Base-by-base conservation (phyloP, 92 coral and sea anemone genomes). In the Epizoanthus illoricatus region DNA sequence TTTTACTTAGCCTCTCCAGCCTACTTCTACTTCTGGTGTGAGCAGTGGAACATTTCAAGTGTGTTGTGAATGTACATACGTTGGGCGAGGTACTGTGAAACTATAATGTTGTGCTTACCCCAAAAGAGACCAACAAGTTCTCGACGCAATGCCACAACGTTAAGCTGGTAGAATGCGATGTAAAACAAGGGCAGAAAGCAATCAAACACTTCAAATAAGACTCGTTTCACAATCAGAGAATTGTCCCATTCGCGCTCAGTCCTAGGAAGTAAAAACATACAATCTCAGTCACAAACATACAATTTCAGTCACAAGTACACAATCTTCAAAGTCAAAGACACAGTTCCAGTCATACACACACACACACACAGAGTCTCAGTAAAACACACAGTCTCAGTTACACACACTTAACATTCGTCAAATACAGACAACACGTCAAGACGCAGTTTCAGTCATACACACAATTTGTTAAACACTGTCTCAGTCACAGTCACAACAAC, bases 121-220 rank as follows among this genome's bases (percentile, higher is more conserved):
- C 99, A 94, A 87, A 97, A 97, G 68, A 97, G 87, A 54, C 99
- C 99, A 75, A 97, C 97, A 33, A 97, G 81, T 84, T 97, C 99
- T 82, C 99, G 89, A 39, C 98, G 84, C 61, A 97, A 74, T 57
- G 97, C 97, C 28, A 97, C 98, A n/a, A 97, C 99, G 81, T 97
- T 94, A 39, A 97, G 84, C 85, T 97, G 99, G 81, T 97, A 97
- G 82, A 97, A 97, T 7, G 99, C 97, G 72, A 97, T 97, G 93
- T 97, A 97, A 81, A 97, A 97, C 76, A 97, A 84, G 1, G 99
- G 99, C 52, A 97, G 81, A 69, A 97, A 97, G 85, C 99, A 97
- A 88, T 97, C 98, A 78, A 97, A 97, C 8, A 94, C 97, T 72
- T 97, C 99, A 84, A 97, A 97, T 84, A 94, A 57, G 67, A 97